Evolutionary conservation across 2,797 vertebrate genomes (phyloP).

Genomic region (Lutjanus argentimaculatus): DNA sequence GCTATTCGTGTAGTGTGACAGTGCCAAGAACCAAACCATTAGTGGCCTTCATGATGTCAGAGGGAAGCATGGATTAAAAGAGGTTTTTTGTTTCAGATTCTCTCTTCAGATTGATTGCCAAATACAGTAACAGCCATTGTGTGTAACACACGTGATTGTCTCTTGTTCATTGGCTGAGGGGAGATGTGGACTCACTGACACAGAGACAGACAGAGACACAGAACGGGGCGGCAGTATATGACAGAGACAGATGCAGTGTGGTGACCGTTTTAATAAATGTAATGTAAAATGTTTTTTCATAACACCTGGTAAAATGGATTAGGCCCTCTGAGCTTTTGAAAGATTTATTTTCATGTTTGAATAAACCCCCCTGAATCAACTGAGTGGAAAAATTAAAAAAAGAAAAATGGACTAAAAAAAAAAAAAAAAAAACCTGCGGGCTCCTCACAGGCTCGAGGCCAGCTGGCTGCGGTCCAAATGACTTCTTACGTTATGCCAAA

Average conservation of each 20-base stretch:
- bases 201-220: conserved; percentile 4
- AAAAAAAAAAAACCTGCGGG: conserved; percentile 37
- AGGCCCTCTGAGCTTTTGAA: conserved; percentile 47
- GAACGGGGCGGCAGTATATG: neutral
- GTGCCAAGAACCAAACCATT: conserved; percentile 43
- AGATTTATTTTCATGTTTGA: conserved; percentile 52
- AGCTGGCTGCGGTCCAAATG: conserved; percentile 78
- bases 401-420: conserved; percentile 38
- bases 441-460: conserved; percentile 66
- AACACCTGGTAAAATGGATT: conserved; percentile 58
- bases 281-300: conserved; percentile 56
- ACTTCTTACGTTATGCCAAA: conserved; percentile 76
- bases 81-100: conserved; percentile 31
- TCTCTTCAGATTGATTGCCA: conserved; percentile 45
- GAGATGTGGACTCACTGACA: conserved; percentile 28
- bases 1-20: conserved; percentile 38
- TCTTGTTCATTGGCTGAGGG: conserved; percentile 46
- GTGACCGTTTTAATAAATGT: conserved; percentile 58
- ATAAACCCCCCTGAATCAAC: conserved; percentile 35
- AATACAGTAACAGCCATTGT: conserved; percentile 50
- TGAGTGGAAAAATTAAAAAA: conserved; percentile 41
- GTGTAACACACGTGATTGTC: conserved; percentile 25
- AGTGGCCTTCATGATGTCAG: conserved; percentile 41
- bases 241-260: conserved; percentile 9
- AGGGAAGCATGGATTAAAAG: conserved; percentile 34